Evolutionary conservation across 2,888 invertebrate genomes (phyloP).

Genomic region (Drosophila differens): DNA sequence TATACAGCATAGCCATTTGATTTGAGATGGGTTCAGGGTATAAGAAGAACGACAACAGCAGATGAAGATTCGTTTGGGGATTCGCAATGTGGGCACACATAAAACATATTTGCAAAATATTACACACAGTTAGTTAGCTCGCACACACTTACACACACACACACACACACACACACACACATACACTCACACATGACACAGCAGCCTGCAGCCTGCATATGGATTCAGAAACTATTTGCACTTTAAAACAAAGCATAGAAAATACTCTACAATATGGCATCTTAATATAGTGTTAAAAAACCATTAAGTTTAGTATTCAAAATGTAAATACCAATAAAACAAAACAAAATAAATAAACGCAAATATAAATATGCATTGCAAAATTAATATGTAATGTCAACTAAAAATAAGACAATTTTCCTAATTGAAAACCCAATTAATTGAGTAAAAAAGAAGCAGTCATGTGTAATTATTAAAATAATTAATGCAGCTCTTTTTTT

Average conservation of each 20-base stretch:
- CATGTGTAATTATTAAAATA: not conserved
- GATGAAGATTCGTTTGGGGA: conserved; percentile 50
- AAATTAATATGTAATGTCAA: not conserved
- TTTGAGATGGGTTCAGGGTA: not conserved
- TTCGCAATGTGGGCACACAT: conserved; percentile 62
- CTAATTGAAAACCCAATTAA: not conserved
- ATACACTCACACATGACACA: conserved; percentile 5
- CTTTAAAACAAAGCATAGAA: not conserved
- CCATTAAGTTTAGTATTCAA: not conserved
- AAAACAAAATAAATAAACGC: not conserved
- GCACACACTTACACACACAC: conserved; percentile 7
- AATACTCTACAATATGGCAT: conserved; percentile 28
- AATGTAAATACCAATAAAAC: not conserved
- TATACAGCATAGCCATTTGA: not conserved
- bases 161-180: not conserved
- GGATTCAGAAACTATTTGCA: conserved; percentile 28
- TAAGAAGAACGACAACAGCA: conserved; percentile 14
- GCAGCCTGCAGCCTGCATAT: conserved; percentile 31
- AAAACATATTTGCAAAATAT: conserved; percentile 76
- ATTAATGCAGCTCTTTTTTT: not conserved
- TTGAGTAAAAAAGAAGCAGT: not conserved
- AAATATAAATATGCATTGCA: not conserved
- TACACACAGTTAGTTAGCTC: conserved; percentile 66
- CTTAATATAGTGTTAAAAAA: not conserved
- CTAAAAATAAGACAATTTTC: not conserved